Evolutionary conservation across 2,113 vertebrate species (phyloP).

Genomic region (Ovis canadensis): DNA sequence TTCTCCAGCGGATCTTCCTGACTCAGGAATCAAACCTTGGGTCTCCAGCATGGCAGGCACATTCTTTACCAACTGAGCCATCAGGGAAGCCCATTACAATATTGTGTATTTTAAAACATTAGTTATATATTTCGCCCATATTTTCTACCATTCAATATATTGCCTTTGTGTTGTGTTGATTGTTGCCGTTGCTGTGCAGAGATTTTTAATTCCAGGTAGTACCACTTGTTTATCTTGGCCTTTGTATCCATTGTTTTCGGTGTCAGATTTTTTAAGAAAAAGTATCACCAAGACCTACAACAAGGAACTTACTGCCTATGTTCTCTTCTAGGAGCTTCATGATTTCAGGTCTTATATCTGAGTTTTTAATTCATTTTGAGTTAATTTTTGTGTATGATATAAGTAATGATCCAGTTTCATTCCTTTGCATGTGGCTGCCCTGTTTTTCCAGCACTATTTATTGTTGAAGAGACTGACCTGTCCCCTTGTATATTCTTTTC

Average conservation of each 20-base stretch:
- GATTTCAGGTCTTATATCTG: not conserved
- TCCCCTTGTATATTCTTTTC: not conserved
- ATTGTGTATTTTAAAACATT: not conserved
- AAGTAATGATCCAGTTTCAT: not conserved
- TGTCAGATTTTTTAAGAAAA: not conserved
- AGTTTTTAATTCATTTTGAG: not conserved
- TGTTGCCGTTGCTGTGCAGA: not conserved
- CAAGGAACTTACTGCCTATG: not conserved
- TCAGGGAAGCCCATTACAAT: not conserved
- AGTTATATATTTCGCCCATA: not conserved
- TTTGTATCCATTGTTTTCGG: fast-evolving
- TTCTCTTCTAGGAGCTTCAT: not conserved
- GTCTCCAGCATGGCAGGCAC: not conserved
- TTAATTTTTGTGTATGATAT: not conserved
- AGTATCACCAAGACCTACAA: not conserved
- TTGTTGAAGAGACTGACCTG: not conserved
- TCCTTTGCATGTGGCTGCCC: not conserved
- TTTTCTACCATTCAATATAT: not conserved
- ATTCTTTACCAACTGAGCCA: not conserved
- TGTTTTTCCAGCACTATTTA: not conserved
- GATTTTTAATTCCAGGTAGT: not conserved
- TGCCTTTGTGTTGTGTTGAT: not conserved
- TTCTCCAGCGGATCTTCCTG: not conserved
- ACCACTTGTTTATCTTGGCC: not conserved
- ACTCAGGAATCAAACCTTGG: not conserved